Evolutionary conservation across 2,797 vertebrate species (phyloP).

Genomic region (Bovichtus diacanthus): DNA sequence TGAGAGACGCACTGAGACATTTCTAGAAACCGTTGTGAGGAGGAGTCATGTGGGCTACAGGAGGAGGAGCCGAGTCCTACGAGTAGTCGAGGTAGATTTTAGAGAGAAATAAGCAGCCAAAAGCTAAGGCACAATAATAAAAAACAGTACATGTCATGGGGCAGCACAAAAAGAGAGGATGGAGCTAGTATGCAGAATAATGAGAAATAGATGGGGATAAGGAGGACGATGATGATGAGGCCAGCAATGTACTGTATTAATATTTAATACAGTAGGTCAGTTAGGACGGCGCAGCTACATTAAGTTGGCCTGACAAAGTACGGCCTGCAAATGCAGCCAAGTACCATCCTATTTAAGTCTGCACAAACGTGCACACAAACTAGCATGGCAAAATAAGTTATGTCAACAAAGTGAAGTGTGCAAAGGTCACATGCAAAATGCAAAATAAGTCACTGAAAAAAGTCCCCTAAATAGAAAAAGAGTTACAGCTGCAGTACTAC

Average conservation of each 20-base stretch:
- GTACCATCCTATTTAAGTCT: slow-evolving; percentile 61
- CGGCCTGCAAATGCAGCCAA: slow-evolving; percentile 64
- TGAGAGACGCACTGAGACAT: slow-evolving; percentile 55
- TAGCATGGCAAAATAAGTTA: slow-evolving; percentile 45
- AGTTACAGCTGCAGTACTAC: not conserved
- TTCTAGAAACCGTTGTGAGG: slow-evolving; percentile 48
- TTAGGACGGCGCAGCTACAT: slow-evolving; percentile 69
- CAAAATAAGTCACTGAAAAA: not conserved
- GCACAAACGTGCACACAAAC: slow-evolving; percentile 69
- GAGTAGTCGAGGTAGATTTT: slow-evolving; percentile 16
- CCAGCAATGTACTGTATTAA: slow-evolving; percentile 67
- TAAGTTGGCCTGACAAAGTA: slow-evolving; percentile 73
- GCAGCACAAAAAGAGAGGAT: slow-evolving; percentile 39
- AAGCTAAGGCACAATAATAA: slow-evolving; percentile 20
- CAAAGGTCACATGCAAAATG: slow-evolving; percentile 38
- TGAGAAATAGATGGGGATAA: slow-evolving; percentile 48
- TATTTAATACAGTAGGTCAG: slow-evolving; percentile 76
- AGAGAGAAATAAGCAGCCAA: slow-evolving; percentile 4
- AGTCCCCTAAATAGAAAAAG: too few relatives aligned
- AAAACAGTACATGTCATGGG: slow-evolving; percentile 18
- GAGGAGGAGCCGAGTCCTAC: slow-evolving; percentile 4
- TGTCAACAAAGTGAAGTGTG: slow-evolving; percentile 51
- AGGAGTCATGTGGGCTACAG: slow-evolving; percentile 16
- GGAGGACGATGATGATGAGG: slow-evolving; percentile 62
- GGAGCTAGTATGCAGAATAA: slow-evolving; percentile 40